phyloP scores from a whole-genome alignment of 2,113 vertebrate species.

The Lophius piscatorius region DNA sequence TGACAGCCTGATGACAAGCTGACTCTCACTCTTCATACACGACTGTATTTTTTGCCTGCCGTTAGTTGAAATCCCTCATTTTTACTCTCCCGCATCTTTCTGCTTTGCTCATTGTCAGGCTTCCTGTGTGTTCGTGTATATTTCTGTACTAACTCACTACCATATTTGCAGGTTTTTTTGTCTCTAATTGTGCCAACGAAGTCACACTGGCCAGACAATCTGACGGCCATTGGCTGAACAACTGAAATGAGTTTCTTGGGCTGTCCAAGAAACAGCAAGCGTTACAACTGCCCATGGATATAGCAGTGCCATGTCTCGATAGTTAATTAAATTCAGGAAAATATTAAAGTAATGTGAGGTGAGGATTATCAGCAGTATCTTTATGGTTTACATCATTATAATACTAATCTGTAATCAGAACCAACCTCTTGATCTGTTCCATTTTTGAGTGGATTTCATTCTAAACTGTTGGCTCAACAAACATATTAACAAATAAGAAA shows the following conservation, averaged over 20 bases:
- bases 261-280: conserved; percentile 50
- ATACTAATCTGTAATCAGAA: too few species aligned
- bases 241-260: conserved; percentile 31
- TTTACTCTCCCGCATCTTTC: conserved; percentile 58
- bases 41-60: conserved; percentile 37
- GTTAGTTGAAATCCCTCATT: conserved; percentile 45
- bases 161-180: conserved; percentile 29
- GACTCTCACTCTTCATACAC: conserved; percentile 19
- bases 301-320: too few species aligned
- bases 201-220: conserved; percentile 58
- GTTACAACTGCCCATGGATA: conserved; percentile 25
- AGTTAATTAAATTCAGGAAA: too few species aligned
- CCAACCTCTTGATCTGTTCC: too few species aligned
- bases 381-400: too few species aligned
- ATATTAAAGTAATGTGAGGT: too few species aligned
- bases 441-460: too few species aligned
- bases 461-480: too few species aligned
- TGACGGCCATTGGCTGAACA: conserved; percentile 48
- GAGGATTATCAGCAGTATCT: too few species aligned
- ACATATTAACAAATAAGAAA: too few species aligned
- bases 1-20: conserved; percentile 37
- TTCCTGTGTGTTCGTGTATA: conserved; percentile 41
- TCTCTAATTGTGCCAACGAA: conserved; percentile 39
- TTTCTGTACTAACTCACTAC: conserved; percentile 40
- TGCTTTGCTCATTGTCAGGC: conserved; percentile 50